Percentiles rank a stretch among this genome's conserved stretches.
Conservation (phyloP, 2,888 invertebrate species). For the Molorchus minor region DNA sequence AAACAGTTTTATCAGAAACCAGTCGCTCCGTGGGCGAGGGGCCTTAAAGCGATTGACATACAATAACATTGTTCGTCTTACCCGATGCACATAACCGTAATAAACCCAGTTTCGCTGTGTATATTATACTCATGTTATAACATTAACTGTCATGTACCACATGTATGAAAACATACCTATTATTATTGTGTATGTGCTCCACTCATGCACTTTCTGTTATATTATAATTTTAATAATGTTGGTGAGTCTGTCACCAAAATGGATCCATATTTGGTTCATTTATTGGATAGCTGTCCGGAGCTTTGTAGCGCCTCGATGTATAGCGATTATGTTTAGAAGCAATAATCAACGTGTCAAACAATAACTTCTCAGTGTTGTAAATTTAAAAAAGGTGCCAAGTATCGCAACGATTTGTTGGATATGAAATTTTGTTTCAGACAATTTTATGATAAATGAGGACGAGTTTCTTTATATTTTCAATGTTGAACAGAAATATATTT, state of each 20-base stretch:
- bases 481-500: too few relatives aligned
- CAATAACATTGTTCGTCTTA: too few relatives aligned
- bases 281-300: constrained; percentile 35
- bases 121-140: too few relatives aligned
- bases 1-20: too few relatives aligned
- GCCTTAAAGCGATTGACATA: too few relatives aligned
- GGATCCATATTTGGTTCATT: constrained; percentile 18
- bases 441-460: constrained; percentile 8
- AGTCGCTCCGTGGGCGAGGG: too few relatives aligned
- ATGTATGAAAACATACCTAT: too few relatives aligned
- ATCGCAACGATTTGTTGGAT: constrained; percentile 41
- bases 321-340: constrained; percentile 54
- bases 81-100: too few relatives aligned
- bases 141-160: too few relatives aligned
- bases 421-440: constrained; percentile 8
- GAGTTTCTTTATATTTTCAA: too few relatives aligned
- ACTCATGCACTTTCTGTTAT: constrained; percentile 7
- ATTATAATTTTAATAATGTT: too few relatives aligned
- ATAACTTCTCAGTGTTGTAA: constrained; percentile 39
- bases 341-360: constrained; percentile 49
- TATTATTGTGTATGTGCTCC: constrained; percentile 36
- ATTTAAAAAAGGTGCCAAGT: constrained; percentile 44
- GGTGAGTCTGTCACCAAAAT: constrained; percentile 28
- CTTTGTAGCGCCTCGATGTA: constrained; percentile 54
- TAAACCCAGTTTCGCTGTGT: constrained; percentile 21